phyloP scores from a whole-genome alignment of 2,113 vertebrate genomes.

The Glareola pratincola region DNA sequence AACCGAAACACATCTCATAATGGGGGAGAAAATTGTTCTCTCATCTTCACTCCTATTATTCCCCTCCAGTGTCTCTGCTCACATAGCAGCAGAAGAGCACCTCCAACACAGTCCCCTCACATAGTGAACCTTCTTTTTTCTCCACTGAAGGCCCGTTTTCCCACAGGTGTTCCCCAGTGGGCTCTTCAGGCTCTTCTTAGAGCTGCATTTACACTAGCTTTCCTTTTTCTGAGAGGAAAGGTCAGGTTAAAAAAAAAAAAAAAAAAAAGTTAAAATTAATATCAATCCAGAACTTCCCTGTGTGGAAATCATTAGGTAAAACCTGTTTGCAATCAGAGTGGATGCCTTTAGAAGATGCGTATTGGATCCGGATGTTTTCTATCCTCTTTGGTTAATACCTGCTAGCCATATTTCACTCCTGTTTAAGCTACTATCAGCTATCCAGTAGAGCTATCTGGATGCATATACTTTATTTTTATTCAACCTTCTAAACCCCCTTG shows the following conservation, averaged over 20 bases:
- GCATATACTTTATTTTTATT: neutral
- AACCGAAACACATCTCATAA: neutral
- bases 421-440: neutral
- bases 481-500: neutral
- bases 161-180: neutral
- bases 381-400: neutral
- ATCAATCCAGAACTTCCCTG: neutral
- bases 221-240: neutral
- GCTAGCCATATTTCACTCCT: neutral
- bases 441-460: neutral
- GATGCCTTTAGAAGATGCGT: neutral
- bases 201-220: neutral
- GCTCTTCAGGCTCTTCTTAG: neutral
- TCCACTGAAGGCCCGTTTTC: neutral
- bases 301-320: neutral
- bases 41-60: neutral
- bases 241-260: neutral
- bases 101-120: neutral
- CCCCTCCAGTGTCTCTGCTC: neutral
- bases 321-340: neutral
- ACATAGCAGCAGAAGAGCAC: neutral
- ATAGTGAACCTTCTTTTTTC: neutral
- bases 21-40: neutral
- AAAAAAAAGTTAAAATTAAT: neutral
- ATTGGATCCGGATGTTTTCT: neutral